Conservation (phyloP, 53 echinoderm and acorn worm genomes). For the Antedon mediterranea region DNA sequence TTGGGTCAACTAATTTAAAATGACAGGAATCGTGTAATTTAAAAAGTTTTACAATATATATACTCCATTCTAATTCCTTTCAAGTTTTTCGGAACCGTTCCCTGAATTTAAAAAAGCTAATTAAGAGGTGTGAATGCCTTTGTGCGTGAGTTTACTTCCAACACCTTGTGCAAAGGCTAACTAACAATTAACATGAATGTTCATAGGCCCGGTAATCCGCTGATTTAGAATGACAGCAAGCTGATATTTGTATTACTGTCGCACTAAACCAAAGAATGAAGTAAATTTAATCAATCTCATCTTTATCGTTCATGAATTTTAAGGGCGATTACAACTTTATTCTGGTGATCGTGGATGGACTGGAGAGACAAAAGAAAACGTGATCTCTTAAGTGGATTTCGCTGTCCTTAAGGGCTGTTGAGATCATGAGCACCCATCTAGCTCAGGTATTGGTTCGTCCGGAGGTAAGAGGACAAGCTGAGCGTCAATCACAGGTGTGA, state of each 20-base stretch:
- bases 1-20: too few relatives aligned
- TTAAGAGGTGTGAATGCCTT: background rate
- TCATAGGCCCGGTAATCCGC: background rate
- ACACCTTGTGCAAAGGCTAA: background rate
- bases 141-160: background rate
- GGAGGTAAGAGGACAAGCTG: background rate
- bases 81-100: background rate
- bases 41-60: too few relatives aligned
- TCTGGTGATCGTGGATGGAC: background rate
- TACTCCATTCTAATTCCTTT: too few relatives aligned
- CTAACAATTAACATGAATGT: background rate
- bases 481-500: constrained; percentile 1
- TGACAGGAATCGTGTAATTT: too few relatives aligned
- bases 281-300: background rate
- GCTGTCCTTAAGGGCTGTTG: background rate
- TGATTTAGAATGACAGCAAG: background rate
- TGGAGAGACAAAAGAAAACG: background rate
- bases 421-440: background rate
- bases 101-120: background rate
- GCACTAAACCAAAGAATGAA: background rate
- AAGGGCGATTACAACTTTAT: background rate
- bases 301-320: background rate
- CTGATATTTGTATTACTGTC: background rate
- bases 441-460: background rate
- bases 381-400: background rate